These are phyloP conservation scores for Cistogaster globosa DNA, from an alignment of 2,888 invertebrate species.

Conservation along the genomic window DNA sequence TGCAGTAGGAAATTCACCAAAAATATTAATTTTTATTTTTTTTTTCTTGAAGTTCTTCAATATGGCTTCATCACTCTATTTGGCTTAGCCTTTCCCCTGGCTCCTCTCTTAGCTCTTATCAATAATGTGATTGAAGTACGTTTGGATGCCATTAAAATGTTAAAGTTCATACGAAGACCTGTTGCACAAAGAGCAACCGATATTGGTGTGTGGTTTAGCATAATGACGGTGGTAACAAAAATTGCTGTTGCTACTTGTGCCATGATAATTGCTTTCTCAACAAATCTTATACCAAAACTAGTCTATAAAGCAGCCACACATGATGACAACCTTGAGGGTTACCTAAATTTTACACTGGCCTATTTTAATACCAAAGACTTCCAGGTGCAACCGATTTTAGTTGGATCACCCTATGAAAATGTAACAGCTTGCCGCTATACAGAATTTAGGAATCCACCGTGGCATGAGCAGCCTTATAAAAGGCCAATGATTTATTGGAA, in stretches of 20 bases:
- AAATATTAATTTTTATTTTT: not conserved
- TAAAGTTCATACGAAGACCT: conserved; percentile 89
- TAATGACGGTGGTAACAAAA: conserved; percentile 89
- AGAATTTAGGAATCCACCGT: conserved; percentile 87
- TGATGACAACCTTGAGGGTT: conserved; percentile 85
- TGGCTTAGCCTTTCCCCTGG: conserved; percentile 93
- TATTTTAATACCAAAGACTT: conserved; percentile 87
- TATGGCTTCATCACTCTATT: conserved; percentile 94
- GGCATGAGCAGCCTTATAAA: conserved; percentile 84
- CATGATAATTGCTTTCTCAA: conserved; percentile 92
- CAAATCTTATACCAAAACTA: conserved; percentile 91
- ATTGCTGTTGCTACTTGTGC: conserved; percentile 91
- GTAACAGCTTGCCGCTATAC: conserved; percentile 86
- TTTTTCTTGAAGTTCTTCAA: conserved; percentile 86
- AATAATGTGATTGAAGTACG: conserved; percentile 94
- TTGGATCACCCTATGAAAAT: conserved; percentile 78
- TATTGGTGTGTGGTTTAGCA: conserved; percentile 91
- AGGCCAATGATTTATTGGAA: conserved; percentile 89
- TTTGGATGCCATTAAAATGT: conserved; percentile 91
- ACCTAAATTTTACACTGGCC: conserved; percentile 88
- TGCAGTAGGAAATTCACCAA: not conserved
- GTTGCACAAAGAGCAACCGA: conserved; percentile 89
- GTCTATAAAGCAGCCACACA: conserved; percentile 86
- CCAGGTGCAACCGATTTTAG: conserved; percentile 74
- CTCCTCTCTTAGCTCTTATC: conserved; percentile 90